phyloP scores from a whole-genome alignment of 1,140 invertebrate species.

The Lasaia peninsularis region DNA sequence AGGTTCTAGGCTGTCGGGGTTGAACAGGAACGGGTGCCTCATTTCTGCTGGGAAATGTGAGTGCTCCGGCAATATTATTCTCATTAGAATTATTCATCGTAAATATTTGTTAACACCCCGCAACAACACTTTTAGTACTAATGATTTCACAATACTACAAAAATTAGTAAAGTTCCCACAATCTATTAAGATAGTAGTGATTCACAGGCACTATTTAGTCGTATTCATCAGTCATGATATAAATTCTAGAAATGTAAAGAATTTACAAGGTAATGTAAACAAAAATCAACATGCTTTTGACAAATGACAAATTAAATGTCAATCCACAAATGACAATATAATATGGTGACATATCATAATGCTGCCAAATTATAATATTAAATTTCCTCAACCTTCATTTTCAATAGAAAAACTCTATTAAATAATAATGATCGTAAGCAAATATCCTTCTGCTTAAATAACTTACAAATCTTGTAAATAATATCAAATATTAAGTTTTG shows the following conservation, averaged over 20 bases:
- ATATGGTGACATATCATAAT: neutral
- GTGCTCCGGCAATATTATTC: constrained; percentile 40
- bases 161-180: neutral
- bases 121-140: neutral
- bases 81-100: constrained; percentile 48
- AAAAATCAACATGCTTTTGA: neutral
- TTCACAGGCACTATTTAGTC: constrained; percentile 12
- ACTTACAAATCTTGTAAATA: too few species aligned
- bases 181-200: constrained; percentile 1
- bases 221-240: constrained; percentile 7
- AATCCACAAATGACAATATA: neutral
- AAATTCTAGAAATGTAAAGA: constrained; percentile 23
- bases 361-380: too few species aligned
- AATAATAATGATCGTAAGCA: too few species aligned
- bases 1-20: constrained; percentile 46
- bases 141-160: neutral
- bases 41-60: constrained; percentile 36
- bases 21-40: constrained; percentile 29
- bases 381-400: too few species aligned
- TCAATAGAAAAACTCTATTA: too few species aligned
- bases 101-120: neutral
- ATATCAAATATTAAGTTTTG: too few species aligned
- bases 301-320: neutral
- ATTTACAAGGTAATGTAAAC: constrained; percentile 21
- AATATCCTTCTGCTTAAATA: too few species aligned